phyloP scores from a whole-genome alignment of 2,888 invertebrate genomes.

The Thereva unica region DNA sequence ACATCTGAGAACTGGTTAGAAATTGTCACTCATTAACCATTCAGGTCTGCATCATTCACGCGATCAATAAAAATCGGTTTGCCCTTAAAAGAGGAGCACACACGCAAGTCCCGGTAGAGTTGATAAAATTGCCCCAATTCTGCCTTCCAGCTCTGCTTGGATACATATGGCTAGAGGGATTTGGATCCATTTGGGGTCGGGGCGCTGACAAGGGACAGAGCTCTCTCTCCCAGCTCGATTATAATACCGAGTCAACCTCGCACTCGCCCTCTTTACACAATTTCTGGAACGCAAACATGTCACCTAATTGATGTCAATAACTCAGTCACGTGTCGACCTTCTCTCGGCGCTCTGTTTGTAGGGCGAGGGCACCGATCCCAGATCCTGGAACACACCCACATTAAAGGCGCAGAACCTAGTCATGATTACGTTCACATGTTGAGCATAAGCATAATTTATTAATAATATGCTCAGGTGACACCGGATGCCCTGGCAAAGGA shows the following conservation, averaged over 20 bases:
- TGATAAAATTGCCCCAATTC: not conserved
- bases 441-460: conserved; percentile 31
- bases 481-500: conserved; percentile 21
- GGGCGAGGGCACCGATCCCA: not conserved
- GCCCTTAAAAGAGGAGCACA: conserved; percentile 18
- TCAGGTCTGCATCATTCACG: conserved; percentile 1
- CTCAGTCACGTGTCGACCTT: conserved; percentile 28
- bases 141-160: conserved; percentile 21
- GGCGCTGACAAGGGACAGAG: not conserved
- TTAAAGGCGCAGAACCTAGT: conserved; percentile 15
- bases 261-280: not conserved
- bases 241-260: conserved; percentile 1
- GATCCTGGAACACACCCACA: not conserved
- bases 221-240: conserved; percentile 1
- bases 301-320: conserved; percentile 34
- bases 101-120: too few species aligned
- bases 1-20: too few species aligned
- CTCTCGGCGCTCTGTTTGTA: conserved; percentile 11
- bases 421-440: conserved; percentile 32
- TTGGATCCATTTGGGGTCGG: conserved; percentile 1
- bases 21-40: conserved; percentile 6
- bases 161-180: conserved; percentile 1
- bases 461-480: conserved; percentile 34
- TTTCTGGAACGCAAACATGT: conserved; percentile 27
- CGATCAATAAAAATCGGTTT: conserved; percentile 34